Conservation (phyloP, 2,797 vertebrate species). For the Centropyge bicolor region DNA sequence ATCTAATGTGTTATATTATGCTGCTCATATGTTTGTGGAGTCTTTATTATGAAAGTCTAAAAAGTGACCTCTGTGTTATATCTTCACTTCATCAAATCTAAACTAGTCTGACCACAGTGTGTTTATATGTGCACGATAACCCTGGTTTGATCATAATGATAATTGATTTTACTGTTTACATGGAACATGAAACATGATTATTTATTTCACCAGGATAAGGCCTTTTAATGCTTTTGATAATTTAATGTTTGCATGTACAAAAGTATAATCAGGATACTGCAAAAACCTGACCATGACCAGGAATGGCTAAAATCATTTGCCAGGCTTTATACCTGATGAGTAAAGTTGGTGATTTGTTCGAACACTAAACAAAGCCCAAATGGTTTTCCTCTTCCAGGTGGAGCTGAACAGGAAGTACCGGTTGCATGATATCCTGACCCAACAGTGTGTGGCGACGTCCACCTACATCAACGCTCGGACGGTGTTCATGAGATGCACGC, state of each 20-base stretch:
- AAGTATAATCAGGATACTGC: neutral
- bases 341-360: neutral
- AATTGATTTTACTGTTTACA: too few relatives aligned
- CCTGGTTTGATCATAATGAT: too few relatives aligned
- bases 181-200: too few relatives aligned
- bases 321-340: neutral
- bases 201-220: too few relatives aligned
- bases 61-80: too few relatives aligned
- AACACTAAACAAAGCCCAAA: neutral
- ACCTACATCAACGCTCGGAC: slow-evolving; percentile 90
- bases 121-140: too few relatives aligned
- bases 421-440: slow-evolving; percentile 90
- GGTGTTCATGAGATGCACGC: slow-evolving; percentile 86
- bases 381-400: slow-evolving; percentile 82
- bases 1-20: too few relatives aligned
- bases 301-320: neutral
- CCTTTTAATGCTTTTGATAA: too few relatives aligned
- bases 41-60: too few relatives aligned
- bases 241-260: neutral
- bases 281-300: neutral
- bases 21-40: too few relatives aligned
- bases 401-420: slow-evolving; percentile 94
- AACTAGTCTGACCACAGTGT: too few relatives aligned
- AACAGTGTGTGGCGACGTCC: slow-evolving; percentile 84
- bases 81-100: too few relatives aligned